Percentiles rank a stretch among this genome's conserved stretches.
Conservation (phyloP, 2,113 vertebrate species). For the Butastur rufipennis region DNA sequence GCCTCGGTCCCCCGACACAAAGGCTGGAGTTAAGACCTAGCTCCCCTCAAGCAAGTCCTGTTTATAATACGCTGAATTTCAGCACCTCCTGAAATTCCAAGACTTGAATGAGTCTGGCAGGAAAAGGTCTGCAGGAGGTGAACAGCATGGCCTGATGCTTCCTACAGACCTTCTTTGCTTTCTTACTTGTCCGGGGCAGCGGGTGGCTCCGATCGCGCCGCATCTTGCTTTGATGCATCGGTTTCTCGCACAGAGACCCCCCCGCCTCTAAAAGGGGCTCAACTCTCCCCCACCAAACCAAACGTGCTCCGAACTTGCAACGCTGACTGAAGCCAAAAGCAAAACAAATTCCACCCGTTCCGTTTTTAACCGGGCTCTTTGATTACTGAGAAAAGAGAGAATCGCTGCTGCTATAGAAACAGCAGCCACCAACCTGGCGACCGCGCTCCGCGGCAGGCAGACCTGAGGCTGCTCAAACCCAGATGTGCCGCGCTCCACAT, state of each 20-base stretch:
- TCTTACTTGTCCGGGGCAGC: accelerated
- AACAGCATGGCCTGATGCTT: accelerated
- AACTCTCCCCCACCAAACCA: not conserved
- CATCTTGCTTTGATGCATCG: not conserved
- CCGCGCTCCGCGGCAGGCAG: not conserved
- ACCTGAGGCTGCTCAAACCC: not conserved
- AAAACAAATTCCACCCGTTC: not conserved
- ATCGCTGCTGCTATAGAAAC: conserved; percentile 52
- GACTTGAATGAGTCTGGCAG: not conserved
- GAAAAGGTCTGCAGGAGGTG: not conserved
- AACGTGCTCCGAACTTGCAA: not conserved
- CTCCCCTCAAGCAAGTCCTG: not conserved
- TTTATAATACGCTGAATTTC: not conserved
- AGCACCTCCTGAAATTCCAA: not conserved
- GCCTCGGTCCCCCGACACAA: not conserved
- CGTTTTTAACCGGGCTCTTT: not conserved
- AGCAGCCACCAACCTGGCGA: not conserved
- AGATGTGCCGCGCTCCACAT: not conserved
- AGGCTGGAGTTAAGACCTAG: not conserved
- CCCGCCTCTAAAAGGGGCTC: not conserved
- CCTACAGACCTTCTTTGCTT: not conserved
- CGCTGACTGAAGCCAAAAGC: not conserved
- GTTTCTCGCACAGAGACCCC: not conserved
- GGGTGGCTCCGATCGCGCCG: not conserved
- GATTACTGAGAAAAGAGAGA: not conserved